Evolutionary conservation across 64 coral and sea anemone species (phyloP), one percentile per base, ranked within the genome.

Genomic region (Montipora capricornis): DNA sequence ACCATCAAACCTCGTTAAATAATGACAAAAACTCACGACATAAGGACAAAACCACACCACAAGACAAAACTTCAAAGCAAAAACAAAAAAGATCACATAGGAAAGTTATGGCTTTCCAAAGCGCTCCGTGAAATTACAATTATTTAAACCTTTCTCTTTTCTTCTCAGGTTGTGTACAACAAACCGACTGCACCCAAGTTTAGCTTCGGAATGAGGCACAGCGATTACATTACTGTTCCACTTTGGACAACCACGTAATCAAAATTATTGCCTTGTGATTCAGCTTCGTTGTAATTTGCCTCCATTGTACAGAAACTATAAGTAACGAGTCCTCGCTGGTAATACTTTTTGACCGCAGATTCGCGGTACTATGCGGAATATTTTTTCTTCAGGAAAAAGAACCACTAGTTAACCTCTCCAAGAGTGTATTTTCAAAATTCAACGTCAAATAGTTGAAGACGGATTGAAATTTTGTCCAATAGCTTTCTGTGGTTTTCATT

Each of bases 191-290:
- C 96, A 3, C 96, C 96, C 4, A 93, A 89, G 10, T 98, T 88
- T 69, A 95, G 93, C 52, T 98, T 98, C 60, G 96, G 96, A 14
- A 74, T 98, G 24, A 78, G 96, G 19, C 96, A 98, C 52, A 98
- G 82, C 77, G 94, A 95, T 44, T 95, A 95, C 76, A 95, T 95
- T 44, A 84, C 90, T 3, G 52, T 89, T 77, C 87, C 76, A 59
- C 50, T 77, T 47, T 61, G 16, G 19, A 46, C n/a, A 14, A 74
- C 29, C 51, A 58, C 87, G 87, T 89, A 24, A 89, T 77, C 12
- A 66, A 82, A 61, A 19, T 51, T 9, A 46, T 20, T n/a, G 15
- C 4, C 8, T 20, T 20, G 9, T 49, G 16, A 6, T 44, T 66
- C 50, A n/a, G 16, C 20, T 14, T 51, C 15, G 4, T 29, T 62